phyloP scores from a whole-genome alignment of 2,888 invertebrate species.

The Siphonodentalium dalli region DNA sequence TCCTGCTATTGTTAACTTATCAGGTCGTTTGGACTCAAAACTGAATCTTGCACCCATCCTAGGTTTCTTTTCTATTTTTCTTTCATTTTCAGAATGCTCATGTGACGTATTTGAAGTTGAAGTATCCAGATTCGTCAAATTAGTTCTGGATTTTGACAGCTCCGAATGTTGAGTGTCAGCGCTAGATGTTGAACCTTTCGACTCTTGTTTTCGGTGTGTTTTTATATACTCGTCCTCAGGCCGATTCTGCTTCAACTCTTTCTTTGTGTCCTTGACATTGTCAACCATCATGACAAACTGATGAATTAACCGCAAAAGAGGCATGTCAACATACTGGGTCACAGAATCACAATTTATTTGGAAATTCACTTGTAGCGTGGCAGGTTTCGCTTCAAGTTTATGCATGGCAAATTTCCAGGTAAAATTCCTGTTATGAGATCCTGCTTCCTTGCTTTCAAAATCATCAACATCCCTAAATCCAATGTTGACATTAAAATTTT shows the following conservation, averaged over 20 bases:
- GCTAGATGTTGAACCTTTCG: slow-evolving; percentile 58
- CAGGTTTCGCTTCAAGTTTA: slow-evolving; percentile 67
- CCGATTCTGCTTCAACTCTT: slow-evolving; percentile 81
- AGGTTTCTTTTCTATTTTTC: too few relatives aligned
- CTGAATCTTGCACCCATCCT: too few relatives aligned
- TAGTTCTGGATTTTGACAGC: too few relatives aligned
- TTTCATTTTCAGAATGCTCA: too few relatives aligned
- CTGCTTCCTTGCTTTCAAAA: slow-evolving; percentile 68
- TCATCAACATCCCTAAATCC: slow-evolving; percentile 90
- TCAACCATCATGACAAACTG: slow-evolving; percentile 98
- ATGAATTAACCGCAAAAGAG: slow-evolving; percentile 86
- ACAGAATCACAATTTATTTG: slow-evolving; percentile 85
- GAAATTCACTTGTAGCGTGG: slow-evolving; percentile 90
- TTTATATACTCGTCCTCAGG: slow-evolving; percentile 49
- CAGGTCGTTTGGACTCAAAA: slow-evolving; percentile 14
- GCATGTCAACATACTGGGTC: slow-evolving; percentile 97
- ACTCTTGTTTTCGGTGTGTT: slow-evolving; percentile 61
- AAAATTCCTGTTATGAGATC: slow-evolving; percentile 22
- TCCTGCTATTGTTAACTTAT: slow-evolving; percentile 9
- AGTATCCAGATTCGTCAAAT: slow-evolving; percentile 1
- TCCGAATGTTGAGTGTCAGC: slow-evolving; percentile 55
- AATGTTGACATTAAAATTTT: slow-evolving; percentile 86
- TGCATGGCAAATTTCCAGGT: slow-evolving; percentile 55
- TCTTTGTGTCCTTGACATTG: slow-evolving; percentile 93
- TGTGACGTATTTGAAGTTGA: slow-evolving; percentile 16